phyloP scores from a whole-genome alignment of 2,113 vertebrate species.

The Rhea americana region DNA sequence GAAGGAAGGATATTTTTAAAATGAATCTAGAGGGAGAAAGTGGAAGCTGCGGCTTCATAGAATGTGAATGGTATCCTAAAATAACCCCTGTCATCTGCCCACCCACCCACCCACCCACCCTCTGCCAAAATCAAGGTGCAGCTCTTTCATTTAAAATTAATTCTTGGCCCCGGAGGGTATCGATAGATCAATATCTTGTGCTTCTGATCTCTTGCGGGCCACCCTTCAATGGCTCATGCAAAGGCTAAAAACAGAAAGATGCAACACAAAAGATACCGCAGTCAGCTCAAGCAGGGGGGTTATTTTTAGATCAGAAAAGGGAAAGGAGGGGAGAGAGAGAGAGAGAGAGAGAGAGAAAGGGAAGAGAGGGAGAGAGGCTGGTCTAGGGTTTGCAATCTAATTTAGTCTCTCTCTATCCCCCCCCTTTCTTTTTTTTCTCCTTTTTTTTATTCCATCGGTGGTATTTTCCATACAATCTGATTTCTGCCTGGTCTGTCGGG shows the following conservation, averaged over 20 bases:
- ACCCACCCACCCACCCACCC: constrained; percentile 1
- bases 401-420: constrained; percentile 55
- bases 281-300: constrained; percentile 82
- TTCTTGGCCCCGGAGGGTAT: constrained; percentile 64
- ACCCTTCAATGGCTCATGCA: constrained; percentile 73
- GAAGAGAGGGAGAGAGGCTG: constrained; percentile 61
- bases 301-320: constrained; percentile 89
- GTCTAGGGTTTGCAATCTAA: constrained; percentile 78
- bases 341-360: not conserved
- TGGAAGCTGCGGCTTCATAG: constrained; percentile 53
- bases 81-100: constrained; percentile 56
- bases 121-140: constrained; percentile 43
- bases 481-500: constrained; percentile 54
- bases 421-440: not conserved
- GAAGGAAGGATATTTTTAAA: constrained; percentile 65
- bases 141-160: constrained; percentile 67
- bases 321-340: constrained; percentile 51
- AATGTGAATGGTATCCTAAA: constrained; percentile 71
- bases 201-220: constrained; percentile 59
- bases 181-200: constrained; percentile 70
- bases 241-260: constrained; percentile 82
- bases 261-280: constrained; percentile 86
- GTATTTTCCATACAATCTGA: constrained; percentile 76
- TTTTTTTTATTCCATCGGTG: constrained; percentile 65
- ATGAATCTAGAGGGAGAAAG: constrained; percentile 70